phyloP scores from a whole-genome alignment of 1,140 invertebrate species.

The Olivierus martensii region DNA sequence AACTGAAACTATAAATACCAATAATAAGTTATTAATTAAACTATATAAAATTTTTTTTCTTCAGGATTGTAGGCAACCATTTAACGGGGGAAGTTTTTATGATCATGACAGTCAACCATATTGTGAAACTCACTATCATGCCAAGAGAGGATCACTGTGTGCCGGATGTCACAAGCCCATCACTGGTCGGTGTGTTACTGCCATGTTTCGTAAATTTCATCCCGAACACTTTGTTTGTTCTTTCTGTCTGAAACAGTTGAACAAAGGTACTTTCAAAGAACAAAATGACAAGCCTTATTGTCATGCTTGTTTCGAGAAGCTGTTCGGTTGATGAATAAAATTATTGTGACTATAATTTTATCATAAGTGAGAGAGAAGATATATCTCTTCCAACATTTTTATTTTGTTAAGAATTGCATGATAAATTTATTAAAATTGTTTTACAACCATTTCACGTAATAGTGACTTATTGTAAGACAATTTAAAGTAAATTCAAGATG shows the following conservation, averaged over 20 bases:
- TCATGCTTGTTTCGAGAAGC: constrained; percentile 91
- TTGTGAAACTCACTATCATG: constrained; percentile 96
- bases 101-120: constrained; percentile 93
- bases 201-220: constrained; percentile 98
- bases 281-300: constrained; percentile 97
- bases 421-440: too few relatives aligned
- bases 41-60: too few relatives aligned
- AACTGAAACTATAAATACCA: too few relatives aligned
- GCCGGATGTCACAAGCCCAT: constrained; percentile 96
- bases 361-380: too few relatives aligned
- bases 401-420: too few relatives aligned
- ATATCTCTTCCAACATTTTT: too few relatives aligned
- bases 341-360: too few relatives aligned
- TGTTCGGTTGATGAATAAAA: constrained; percentile 83
- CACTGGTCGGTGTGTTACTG: constrained; percentile 91
- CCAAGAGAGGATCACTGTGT: constrained; percentile 88
- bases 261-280: constrained; percentile 97
- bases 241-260: constrained; percentile 92
- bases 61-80: constrained; percentile 86
- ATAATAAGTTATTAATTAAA: too few relatives aligned
- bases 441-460: too few relatives aligned
- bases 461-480: too few relatives aligned
- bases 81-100: constrained; percentile 86
- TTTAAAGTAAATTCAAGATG: too few relatives aligned
- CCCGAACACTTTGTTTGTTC: constrained; percentile 98